Evolutionary conservation across 2,888 invertebrate species (phyloP).

Genomic region (Bellardia pandia): DNA sequence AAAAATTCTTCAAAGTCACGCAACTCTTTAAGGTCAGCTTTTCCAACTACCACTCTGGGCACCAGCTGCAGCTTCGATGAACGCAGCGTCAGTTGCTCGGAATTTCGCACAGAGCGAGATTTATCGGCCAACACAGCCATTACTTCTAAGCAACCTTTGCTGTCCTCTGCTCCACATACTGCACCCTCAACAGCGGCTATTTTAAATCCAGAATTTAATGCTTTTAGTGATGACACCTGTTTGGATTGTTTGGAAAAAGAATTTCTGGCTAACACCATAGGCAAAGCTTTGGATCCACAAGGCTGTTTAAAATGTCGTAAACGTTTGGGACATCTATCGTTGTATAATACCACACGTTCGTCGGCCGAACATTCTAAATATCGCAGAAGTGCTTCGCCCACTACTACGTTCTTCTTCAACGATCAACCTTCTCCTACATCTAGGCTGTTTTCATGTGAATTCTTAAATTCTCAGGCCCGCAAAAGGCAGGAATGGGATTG

Average conservation of each 20-base stretch:
- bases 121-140: conserved; percentile 61
- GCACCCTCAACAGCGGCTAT: conserved; percentile 64
- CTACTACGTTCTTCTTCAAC: conserved; percentile 63
- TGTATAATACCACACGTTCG: conserved; percentile 56
- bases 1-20: conserved; percentile 79
- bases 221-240: conserved; percentile 80
- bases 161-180: conserved; percentile 74
- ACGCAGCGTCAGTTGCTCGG: conserved; percentile 80
- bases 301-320: conserved; percentile 81
- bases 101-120: conserved; percentile 77
- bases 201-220: conserved; percentile 73
- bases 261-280: conserved; percentile 82
- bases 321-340: conserved; percentile 73
- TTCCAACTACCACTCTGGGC: conserved; percentile 69
- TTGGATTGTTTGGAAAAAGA: conserved; percentile 83
- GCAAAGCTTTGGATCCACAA: conserved; percentile 80
- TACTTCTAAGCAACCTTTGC: conserved; percentile 63
- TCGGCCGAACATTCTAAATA: conserved; percentile 61
- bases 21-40: conserved; percentile 77
- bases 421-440: conserved; percentile 69
- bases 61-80: conserved; percentile 79
- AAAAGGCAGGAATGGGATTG: conserved; percentile 71
- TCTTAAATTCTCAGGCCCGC: conserved; percentile 68
- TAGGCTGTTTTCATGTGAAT: conserved; percentile 69
- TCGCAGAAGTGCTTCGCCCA: conserved; percentile 69